These are phyloP conservation scores for Gryllus bimaculatus DNA, from an alignment of 1,140 invertebrate genomes.

Conservation along the genomic window DNA sequence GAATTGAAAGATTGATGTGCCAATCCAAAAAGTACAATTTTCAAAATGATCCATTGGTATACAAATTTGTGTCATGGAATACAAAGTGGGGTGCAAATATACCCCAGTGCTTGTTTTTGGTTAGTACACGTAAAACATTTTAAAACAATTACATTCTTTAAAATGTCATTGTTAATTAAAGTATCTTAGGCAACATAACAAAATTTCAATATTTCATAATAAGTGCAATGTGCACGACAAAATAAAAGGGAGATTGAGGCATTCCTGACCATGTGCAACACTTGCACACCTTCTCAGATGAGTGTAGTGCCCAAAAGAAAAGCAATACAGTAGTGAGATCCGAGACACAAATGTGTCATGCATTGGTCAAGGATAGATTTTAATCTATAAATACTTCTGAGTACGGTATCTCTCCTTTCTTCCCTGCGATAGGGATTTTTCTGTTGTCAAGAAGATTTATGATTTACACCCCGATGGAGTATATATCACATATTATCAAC, in stretches of 20 bases:
- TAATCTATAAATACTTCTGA: constrained; percentile 23
- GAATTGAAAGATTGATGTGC: too few relatives aligned
- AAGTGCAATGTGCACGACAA: too few relatives aligned
- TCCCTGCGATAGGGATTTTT: constrained; percentile 28
- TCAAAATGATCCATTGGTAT: too few relatives aligned
- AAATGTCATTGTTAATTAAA: too few relatives aligned
- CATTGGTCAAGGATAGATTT: constrained; percentile 19
- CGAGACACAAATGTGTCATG: constrained; percentile 16
- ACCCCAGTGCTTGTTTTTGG: too few relatives aligned
- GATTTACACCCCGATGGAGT: constrained; percentile 7
- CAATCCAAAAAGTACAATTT: too few relatives aligned
- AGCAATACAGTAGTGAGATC: constrained; percentile 21
- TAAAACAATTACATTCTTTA: too few relatives aligned
- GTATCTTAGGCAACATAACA: too few relatives aligned
- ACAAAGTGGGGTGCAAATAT: too few relatives aligned
- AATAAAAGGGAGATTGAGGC: neutral
- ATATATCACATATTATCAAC: neutral
- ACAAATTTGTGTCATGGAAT: too few relatives aligned
- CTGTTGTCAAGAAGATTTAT: constrained; percentile 21
- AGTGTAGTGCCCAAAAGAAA: constrained; percentile 22
- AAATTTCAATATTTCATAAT: neutral
- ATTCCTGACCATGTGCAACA: constrained; percentile 2
- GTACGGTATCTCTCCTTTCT: constrained; percentile 26
- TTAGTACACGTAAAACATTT: too few relatives aligned
- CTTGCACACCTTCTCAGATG: constrained; percentile 19